These are phyloP conservation scores for Chiloscyllium punctatum DNA, from an alignment of 2,797 vertebrate genomes.

Conservation along the genomic window DNA sequence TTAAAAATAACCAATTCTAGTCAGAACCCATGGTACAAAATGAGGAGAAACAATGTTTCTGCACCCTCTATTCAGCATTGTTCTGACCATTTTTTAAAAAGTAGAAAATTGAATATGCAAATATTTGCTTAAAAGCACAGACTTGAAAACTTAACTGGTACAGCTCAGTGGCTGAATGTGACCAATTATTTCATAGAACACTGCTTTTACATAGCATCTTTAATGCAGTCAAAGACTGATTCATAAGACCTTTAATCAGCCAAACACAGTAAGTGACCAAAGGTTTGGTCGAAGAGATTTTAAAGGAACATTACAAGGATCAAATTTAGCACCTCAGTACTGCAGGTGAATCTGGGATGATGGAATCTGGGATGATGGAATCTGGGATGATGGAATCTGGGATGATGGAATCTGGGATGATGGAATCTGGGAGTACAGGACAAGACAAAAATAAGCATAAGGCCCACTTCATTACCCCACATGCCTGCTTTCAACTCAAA, in stretches of 20 bases:
- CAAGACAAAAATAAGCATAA: neutral
- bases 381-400: neutral
- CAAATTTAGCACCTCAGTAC: neutral
- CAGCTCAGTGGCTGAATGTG: neutral
- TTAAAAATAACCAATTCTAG: neutral
- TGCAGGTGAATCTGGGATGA: no score
- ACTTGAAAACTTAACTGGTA: neutral
- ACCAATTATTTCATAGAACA: neutral
- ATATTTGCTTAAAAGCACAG: neutral
- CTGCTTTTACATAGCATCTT: neutral
- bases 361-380: neutral
- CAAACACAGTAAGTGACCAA: neutral
- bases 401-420: neutral
- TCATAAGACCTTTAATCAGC: neutral
- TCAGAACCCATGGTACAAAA: no score
- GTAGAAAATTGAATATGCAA: neutral
- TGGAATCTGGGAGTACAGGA: neutral
- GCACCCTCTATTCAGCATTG: neutral
- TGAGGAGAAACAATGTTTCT: neutral
- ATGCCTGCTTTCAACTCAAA: neutral
- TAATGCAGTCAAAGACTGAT: neutral
- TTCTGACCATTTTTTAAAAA: no score
- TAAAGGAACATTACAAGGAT: neutral
- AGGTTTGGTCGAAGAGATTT: neutral
- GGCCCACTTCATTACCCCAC: neutral